Percentiles rank a stretch among this genome's conserved stretches.
phyloP scores from a whole-genome alignment of 2,797 vertebrate species.

The Hozukius guyotensis region DNA sequence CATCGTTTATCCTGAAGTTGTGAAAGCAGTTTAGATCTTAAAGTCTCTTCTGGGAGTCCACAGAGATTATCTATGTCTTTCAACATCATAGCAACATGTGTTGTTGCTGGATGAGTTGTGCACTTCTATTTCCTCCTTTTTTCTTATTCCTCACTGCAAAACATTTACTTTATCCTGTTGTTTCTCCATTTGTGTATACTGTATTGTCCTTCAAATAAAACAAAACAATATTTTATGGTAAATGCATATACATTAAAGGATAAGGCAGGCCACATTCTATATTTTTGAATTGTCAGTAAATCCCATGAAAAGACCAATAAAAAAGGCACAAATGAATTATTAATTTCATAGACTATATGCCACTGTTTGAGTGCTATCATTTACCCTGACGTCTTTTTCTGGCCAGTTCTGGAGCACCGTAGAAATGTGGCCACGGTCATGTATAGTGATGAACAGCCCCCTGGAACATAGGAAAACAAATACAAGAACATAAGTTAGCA shows the following conservation, averaged over 20 bases:
- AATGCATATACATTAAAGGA: neutral
- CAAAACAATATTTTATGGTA: neutral
- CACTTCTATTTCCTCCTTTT: neutral
- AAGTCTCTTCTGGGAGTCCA: neutral
- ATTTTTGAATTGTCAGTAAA: neutral
- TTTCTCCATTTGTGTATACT: neutral
- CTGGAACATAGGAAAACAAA: constrained; percentile 72
- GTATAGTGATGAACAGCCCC: constrained; percentile 95
- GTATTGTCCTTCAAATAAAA: neutral
- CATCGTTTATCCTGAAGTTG: neutral
- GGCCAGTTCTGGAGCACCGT: constrained; percentile 94
- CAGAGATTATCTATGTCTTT: neutral
- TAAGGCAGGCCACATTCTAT: neutral
- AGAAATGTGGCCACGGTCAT: constrained; percentile 92
- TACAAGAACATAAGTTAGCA: neutral
- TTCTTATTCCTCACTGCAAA: neutral
- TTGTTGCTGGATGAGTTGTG: neutral
- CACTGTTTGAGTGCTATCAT: constrained; percentile 7
- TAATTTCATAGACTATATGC: neutral
- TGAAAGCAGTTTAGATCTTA: neutral
- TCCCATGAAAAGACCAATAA: neutral
- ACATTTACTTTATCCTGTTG: neutral
- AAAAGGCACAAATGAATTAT: neutral
- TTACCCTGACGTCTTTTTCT: constrained; percentile 89
- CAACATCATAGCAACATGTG: neutral